A percentile compares a stretch with the other conserved stretches of the same genome.
These are phyloP conservation scores for Pteropus rufus DNA, from an alignment of 2,797 vertebrate species.

Conservation along the genomic window DNA sequence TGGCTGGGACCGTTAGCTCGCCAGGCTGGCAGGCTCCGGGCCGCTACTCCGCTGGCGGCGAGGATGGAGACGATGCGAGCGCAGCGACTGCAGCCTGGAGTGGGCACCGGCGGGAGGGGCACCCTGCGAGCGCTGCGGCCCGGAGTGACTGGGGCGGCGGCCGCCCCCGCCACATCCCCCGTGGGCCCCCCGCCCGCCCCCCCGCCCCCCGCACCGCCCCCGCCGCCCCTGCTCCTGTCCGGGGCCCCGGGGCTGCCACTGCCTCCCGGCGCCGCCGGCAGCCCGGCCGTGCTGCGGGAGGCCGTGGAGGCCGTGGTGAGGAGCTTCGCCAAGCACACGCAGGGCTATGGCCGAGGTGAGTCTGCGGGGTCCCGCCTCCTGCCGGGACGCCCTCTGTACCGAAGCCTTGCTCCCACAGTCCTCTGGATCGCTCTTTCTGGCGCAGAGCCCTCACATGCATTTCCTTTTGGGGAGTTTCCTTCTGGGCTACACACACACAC, in stretches of 20 bases:
- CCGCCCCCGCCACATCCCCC: conserved; percentile 82
- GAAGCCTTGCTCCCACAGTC: conserved; percentile 23
- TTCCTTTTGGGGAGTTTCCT: conserved; percentile 71
- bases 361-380: neutral
- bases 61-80: conserved; percentile 91
- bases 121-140: conserved; percentile 90
- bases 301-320: conserved; percentile 97
- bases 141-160: conserved; percentile 87
- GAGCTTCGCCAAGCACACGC: conserved; percentile 98
- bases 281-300: conserved; percentile 93
- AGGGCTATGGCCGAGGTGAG: conserved; percentile 96
- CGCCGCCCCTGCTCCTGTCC: conserved; percentile 82
- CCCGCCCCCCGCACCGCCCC: conserved; percentile 85
- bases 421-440: conserved; percentile 46
- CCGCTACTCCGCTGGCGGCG: conserved; percentile 39
- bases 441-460: conserved; percentile 55
- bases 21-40: conserved; percentile 60
- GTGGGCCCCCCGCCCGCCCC: conserved; percentile 87
- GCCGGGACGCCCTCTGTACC: neutral
- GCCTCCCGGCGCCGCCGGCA: conserved; percentile 85
- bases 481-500: neutral
- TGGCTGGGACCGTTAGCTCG: conserved; percentile 63
- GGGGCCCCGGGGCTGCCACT: conserved; percentile 82
- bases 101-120: conserved; percentile 83
- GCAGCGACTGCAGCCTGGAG: conserved; percentile 89